Evolutionary conservation across 2,113 vertebrate genomes (phyloP).

Genomic region (Eubucco bourcierii): DNA sequence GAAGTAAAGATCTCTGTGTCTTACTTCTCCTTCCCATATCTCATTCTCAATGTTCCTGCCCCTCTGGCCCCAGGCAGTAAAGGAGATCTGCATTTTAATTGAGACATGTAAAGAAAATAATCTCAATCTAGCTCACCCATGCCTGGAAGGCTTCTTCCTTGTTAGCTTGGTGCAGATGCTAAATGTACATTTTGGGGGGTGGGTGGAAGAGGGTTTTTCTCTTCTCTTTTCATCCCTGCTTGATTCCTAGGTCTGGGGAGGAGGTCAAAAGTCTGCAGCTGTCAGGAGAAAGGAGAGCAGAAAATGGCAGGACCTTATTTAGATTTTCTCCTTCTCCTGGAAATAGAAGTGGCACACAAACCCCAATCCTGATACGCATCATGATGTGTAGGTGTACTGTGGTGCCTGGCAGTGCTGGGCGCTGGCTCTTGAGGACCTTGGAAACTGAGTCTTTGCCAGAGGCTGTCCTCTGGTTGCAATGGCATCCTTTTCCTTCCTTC

Average conservation of each 20-base stretch:
- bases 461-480: background rate
- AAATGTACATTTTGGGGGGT: background rate
- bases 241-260: background rate
- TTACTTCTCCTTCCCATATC: background rate
- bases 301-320: background rate
- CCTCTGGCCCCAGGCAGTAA: background rate
- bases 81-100: slow-evolving; percentile 48
- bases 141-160: background rate
- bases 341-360: background rate
- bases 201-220: background rate
- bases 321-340: background rate
- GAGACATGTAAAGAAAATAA: slow-evolving; percentile 1
- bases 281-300: background rate
- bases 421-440: too few relatives aligned
- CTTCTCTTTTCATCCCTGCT: background rate
- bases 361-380: accelerated
- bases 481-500: background rate
- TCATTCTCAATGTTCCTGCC: background rate
- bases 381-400: background rate
- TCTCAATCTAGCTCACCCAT: background rate
- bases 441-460: background rate
- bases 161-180: background rate
- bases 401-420: background rate
- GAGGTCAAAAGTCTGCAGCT: background rate
- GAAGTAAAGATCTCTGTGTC: background rate